phyloP scores from a whole-genome alignment of 2,113 vertebrate genomes.

The Ia io region DNA sequence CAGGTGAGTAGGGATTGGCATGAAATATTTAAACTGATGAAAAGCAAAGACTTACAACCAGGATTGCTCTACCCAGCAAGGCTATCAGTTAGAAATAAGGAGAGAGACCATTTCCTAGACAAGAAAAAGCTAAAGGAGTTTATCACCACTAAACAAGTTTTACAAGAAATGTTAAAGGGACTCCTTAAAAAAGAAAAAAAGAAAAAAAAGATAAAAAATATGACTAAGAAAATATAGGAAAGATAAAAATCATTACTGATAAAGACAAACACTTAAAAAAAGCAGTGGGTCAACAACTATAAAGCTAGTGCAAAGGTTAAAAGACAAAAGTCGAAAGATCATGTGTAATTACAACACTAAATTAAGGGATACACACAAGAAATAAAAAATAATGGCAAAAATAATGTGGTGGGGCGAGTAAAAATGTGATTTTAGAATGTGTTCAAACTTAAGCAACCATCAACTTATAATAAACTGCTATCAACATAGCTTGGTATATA shows the following conservation, averaged over 20 bases:
- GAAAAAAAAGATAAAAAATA: not conserved
- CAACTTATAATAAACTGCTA: not conserved
- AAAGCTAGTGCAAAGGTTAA: not conserved
- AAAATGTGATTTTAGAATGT: not conserved
- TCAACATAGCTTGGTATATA: not conserved
- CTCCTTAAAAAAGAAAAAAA: not conserved
- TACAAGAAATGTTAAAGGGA: not conserved
- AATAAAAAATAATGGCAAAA: not conserved
- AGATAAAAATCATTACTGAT: not conserved
- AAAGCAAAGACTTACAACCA: not conserved
- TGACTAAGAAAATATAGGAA: not conserved
- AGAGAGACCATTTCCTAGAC: not conserved
- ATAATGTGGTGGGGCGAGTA: not conserved
- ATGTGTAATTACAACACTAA: not conserved
- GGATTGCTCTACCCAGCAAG: not conserved
- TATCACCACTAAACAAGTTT: not conserved
- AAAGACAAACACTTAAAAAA: not conserved
- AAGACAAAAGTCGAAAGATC: not conserved
- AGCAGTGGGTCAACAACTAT: not conserved
- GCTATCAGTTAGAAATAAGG: not conserved
- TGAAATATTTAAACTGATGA: not conserved
- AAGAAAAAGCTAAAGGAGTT: not conserved
- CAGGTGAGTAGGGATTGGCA: not conserved
- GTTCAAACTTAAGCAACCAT: not conserved
- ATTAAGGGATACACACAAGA: not conserved